Evolutionary conservation across 1,140 invertebrate genomes (phyloP), one percentile per base, ranked within the genome.

Genomic region (Brachionus angularis): DNA sequence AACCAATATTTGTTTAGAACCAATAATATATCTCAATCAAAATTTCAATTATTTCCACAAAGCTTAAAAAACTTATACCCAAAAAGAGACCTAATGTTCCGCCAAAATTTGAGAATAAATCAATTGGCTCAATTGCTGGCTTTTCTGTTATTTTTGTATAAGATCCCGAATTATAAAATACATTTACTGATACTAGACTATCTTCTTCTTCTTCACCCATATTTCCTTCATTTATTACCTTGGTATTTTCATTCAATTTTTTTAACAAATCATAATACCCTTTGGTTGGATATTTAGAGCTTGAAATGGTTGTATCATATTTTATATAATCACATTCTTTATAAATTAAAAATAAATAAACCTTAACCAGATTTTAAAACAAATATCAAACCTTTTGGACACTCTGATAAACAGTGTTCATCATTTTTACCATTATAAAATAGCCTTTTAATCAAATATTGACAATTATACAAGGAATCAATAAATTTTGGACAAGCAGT

Each of bases 381-480:
- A 49, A 25, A 18, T 25, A 23, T 10, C 21, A 49, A 23, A 55
- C 52, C 61, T 44, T 64, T 64, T 64, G 61, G 61, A 42, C 61
- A 64, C 44, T 64, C 21, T 27, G 21, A 5, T 10, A 64, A 10
- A 47, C 61, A 64, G 8, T 12, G 21, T 16, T 16, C 14, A 8
- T 64, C 61, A 47, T 64, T 64, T 14, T 16, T 64, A 4, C 61
- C 61, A 64, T 64, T 64, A 21, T 44, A 64, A 31, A 64, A 64
- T 25, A 64, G 21, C 8, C 33, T 44, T 18, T 18, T 64, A 10
- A 64, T 64, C 23, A 64, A 44, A 64, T 64, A 64, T 21, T 64
- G 61, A 47, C 61, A 64, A 23, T 36, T 64, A 21, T 64, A 64
- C 39, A 64, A 33, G 0, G 61, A 64, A 47, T 64, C 61, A 47